Conservation (phyloP, 2,888 invertebrate species). For the Odontocerum albicorne region DNA sequence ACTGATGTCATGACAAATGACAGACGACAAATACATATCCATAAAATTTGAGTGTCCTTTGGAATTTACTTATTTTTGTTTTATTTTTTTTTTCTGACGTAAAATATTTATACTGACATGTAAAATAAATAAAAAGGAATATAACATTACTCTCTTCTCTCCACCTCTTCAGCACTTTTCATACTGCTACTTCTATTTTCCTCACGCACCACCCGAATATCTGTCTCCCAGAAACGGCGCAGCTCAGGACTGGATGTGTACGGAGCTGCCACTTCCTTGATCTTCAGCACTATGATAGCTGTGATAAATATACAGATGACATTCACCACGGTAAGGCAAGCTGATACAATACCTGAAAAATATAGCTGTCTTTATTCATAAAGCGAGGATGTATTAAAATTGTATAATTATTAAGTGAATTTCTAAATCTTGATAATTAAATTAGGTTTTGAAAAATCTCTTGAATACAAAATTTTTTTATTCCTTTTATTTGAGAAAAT, state of each 20-base stretch:
- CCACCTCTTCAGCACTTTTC: conserved; percentile 60
- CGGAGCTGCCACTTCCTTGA: conserved; percentile 83
- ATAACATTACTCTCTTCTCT: conserved; percentile 49
- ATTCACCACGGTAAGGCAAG: conserved; percentile 77
- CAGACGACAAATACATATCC: background rate
- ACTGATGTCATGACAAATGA: too few relatives aligned
- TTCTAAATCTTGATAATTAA: too few relatives aligned
- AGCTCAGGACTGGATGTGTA: conserved; percentile 74
- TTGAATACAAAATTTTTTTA: too few relatives aligned
- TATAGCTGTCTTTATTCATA: too few relatives aligned
- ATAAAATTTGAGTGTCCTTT: too few relatives aligned
- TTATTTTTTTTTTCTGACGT: too few relatives aligned
- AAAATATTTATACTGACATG: background rate
- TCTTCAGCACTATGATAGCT: conserved; percentile 77
- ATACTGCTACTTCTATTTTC: conserved; percentile 55
- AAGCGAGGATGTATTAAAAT: too few relatives aligned
- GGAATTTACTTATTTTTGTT: too few relatives aligned
- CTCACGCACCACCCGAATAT: conserved; percentile 73
- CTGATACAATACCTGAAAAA: conserved; percentile 67
- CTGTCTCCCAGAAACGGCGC: conserved; percentile 78
- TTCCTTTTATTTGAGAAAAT: too few relatives aligned
- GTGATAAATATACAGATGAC: conserved; percentile 82
- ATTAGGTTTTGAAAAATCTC: too few relatives aligned
- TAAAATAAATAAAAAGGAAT: background rate
- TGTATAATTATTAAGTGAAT: too few relatives aligned